Conservation (phyloP, 2,113 vertebrate genomes). For the Isichthys henryi region DNA sequence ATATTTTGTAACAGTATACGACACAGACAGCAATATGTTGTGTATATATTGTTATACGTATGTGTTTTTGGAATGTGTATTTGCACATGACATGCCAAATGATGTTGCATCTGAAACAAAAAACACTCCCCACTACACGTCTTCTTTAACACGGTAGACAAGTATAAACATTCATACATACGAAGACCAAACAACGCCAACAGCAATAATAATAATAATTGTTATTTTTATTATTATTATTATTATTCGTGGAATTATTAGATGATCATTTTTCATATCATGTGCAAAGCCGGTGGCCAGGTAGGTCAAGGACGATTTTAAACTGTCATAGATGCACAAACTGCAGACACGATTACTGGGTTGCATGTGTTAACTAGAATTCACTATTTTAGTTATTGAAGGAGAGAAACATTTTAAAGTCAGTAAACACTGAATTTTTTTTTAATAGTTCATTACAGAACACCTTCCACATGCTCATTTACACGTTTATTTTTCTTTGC, state of each 20-base stretch:
- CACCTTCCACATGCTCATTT: neutral
- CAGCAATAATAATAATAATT: neutral
- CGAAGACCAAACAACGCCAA: neutral
- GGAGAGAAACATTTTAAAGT: neutral
- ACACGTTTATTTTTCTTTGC: neutral
- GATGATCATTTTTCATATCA: constrained; percentile 41
- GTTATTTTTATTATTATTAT: constrained; percentile 17
- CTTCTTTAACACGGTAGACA: neutral
- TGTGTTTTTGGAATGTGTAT: constrained; percentile 43
- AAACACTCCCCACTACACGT: neutral
- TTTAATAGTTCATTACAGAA: neutral
- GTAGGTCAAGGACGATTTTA: constrained; percentile 27
- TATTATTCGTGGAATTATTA: constrained; percentile 30
- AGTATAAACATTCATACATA: neutral
- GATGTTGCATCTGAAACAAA: neutral
- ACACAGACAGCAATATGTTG: constrained; percentile 96
- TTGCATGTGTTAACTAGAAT: neutral
- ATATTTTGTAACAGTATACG: constrained; percentile 99
- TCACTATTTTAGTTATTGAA: neutral
- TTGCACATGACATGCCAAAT: constrained; percentile 65
- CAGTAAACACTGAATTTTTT: neutral
- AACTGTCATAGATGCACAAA: constrained; percentile 4
- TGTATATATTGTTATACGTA: constrained; percentile 48
- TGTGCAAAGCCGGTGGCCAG: constrained; percentile 46
- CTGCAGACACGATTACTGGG: constrained; percentile 36